Percentiles rank a stretch among this genome's conserved stretches.
Conservation (phyloP, 2,113 vertebrate species). For the Penelope pileata region DNA sequence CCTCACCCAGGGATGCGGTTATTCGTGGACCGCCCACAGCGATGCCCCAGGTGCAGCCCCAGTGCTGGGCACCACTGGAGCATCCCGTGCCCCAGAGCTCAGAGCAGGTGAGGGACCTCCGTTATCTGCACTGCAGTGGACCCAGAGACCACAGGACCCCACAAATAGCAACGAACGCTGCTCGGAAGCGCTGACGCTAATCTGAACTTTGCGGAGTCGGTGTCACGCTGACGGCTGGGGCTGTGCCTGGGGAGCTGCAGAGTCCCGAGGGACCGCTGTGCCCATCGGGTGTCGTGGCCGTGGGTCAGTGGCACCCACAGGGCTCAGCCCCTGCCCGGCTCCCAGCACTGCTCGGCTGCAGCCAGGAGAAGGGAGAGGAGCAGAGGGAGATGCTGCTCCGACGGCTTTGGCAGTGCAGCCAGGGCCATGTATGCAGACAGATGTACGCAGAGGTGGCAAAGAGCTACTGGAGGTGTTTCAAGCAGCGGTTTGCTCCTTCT, state of each 20-base stretch:
- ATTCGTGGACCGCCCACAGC: no score
- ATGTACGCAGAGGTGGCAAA: fast-evolving
- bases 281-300: no score
- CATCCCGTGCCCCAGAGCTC: no score
- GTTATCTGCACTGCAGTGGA: background rate
- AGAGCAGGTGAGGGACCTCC: background rate
- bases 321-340: no score
- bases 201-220: background rate
- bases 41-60: no score
- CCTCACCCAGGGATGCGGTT: fast-evolving
- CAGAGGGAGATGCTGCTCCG: no score
- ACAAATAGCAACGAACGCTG: background rate
- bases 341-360: no score
- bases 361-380: no score
- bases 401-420: fast-evolving
- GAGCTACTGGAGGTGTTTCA: background rate
- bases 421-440: fast-evolving
- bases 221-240: background rate
- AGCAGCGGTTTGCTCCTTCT: background rate
- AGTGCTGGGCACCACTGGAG: no score
- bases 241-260: background rate
- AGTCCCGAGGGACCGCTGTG: background rate
- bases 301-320: no score
- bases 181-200: background rate
- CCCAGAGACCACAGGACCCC: background rate